Evolutionary conservation across 2,113 vertebrate genomes (phyloP), one percentile per base, ranked within the genome.

Genomic region (Vanacampus margaritifer): DNA sequence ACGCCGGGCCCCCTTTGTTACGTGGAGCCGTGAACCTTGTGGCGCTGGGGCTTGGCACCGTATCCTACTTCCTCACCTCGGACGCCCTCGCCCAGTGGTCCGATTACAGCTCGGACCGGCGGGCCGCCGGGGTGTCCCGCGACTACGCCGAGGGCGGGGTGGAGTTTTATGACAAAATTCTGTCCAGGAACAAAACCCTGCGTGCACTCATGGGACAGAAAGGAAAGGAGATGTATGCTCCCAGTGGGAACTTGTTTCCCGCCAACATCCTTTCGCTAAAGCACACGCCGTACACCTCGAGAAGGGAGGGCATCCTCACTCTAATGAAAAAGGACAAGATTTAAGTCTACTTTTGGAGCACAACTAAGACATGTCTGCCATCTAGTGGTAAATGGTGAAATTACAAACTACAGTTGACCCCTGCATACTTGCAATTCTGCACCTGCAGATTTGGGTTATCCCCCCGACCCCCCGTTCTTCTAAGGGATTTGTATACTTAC

Each of bases 131-230:
- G 3, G 48, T 98, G 68, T 96, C 96, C 10, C 32, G 51, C 6
- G 84, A 88, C 61, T 98, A 97, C 0, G 91, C 94, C 70, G 87
- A 50, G 24, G 96, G 96, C 6, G 96, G 95, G 3, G 86, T 97
- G 14, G 95, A 99, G 83, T 99, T 98, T 86, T 99, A 98, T 3
- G 90, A 96, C 64, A 95, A 96, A 86, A 88, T 97, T 72, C 79
- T 99, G 69, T 86, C 78, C 1, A 89, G 93, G 64, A 98, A 98
- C 79, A 88, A 86, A 78, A 91, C 84, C 16, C 82, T 97, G 51
- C 94, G 95, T 56, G 69, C 77, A 0, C 87, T 98, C 56, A 92
- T 98, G 93, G 96, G 95, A 12, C 84, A 80, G 21, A 78, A 81
- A 26, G 96, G 95, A 32, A 69, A 75, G n/a, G 86, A 93, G 82